phyloP scores from a whole-genome alignment of 2,888 invertebrate species.

The Caenorhabditis parvicauda region DNA sequence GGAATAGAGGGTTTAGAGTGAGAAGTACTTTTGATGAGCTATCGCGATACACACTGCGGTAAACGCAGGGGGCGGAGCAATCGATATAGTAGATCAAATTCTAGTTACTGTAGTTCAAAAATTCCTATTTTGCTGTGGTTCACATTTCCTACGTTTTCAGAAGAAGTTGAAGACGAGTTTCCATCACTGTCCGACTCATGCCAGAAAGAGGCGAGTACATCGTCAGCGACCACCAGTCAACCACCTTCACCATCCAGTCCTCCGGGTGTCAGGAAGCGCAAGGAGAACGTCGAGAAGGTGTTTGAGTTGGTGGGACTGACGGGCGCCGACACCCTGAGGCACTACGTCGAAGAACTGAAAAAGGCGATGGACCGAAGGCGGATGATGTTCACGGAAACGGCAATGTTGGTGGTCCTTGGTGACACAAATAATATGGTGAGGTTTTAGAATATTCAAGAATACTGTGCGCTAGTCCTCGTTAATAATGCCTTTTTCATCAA shows the following conservation, averaged over 20 bases:
- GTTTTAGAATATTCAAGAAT: neutral
- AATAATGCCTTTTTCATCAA: too few species aligned
- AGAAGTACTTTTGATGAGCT: conserved; percentile 5
- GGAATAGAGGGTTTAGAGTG: neutral
- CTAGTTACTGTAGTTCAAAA: too few species aligned
- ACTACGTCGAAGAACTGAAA: conserved; percentile 29
- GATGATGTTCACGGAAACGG: conserved; percentile 37
- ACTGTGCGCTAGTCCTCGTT: too few species aligned
- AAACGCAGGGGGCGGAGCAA: neutral
- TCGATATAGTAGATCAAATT: too few species aligned
- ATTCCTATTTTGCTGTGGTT: neutral
- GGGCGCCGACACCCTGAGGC: conserved; percentile 20
- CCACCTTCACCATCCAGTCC: too few species aligned
- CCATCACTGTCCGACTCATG: too few species aligned
- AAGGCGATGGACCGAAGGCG: conserved; percentile 36
- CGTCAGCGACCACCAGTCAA: too few species aligned
- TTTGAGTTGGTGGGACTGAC: too few species aligned
- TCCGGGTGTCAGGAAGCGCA: too few species aligned
- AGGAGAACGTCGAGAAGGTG: too few species aligned
- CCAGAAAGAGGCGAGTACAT: too few species aligned
- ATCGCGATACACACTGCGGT: conserved; percentile 2
- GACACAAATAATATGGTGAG: conserved; percentile 20
- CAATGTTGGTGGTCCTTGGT: conserved; percentile 19
- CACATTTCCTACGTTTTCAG: neutral
- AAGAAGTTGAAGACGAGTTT: neutral